Conservation (phyloP, 1,140 invertebrate genomes). For the Lordiphosa collinella region DNA sequence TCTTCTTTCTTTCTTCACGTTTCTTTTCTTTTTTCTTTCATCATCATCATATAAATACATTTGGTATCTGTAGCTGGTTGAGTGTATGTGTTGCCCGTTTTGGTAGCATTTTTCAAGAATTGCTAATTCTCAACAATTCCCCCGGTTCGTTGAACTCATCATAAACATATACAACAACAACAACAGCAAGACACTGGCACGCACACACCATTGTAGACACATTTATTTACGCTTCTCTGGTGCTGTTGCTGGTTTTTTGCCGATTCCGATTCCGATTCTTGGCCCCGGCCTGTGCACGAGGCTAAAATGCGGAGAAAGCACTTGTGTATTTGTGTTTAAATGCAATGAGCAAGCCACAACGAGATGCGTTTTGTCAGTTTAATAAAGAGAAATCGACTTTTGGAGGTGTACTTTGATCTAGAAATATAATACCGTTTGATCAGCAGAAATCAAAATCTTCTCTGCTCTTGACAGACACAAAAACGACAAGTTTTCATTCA, state of each 20-base stretch:
- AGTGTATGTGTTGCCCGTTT: slow-evolving; percentile 65
- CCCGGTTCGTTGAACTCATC: slow-evolving; percentile 72
- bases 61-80: slow-evolving; percentile 26
- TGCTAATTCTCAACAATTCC: slow-evolving; percentile 77
- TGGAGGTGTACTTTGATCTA: no score
- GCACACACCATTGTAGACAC: slow-evolving; percentile 37
- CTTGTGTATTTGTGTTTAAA: slow-evolving; percentile 53
- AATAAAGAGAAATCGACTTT: no score
- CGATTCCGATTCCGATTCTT: slow-evolving; percentile 37
- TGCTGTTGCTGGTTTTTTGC: slow-evolving; percentile 50
- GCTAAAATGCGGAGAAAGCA: slow-evolving; percentile 72
- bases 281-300: slow-evolving; percentile 23
- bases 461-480: no score
- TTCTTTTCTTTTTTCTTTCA: slow-evolving; percentile 8
- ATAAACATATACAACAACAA: slow-evolving; percentile 46
- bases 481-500: no score
- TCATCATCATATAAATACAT: slow-evolving; percentile 10
- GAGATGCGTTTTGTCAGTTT: no score
- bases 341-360: slow-evolving; percentile 27
- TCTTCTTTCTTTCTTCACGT: slow-evolving; percentile 33
- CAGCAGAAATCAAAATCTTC: no score
- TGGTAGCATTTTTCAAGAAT: slow-evolving; percentile 78
- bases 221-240: slow-evolving; percentile 67
- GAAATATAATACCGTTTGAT: no score
- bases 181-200: slow-evolving; percentile 22